Base-by-base conservation (phyloP, 2,113 vertebrate species). In the Oxyruncus cristatus region DNA sequence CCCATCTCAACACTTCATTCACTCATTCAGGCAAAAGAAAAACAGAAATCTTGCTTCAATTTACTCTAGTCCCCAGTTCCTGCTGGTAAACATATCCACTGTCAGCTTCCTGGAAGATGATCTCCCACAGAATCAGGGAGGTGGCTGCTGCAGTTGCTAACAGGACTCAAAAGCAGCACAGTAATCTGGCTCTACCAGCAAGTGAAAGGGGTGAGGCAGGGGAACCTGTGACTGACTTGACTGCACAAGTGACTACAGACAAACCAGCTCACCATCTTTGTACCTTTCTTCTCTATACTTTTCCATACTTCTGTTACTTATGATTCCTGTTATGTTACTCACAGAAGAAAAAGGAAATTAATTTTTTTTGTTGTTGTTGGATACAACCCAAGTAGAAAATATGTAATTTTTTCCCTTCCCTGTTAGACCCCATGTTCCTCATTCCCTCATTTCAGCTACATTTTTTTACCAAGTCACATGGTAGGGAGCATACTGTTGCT, bases 91-190 rank as follows among this genome's bases (percentile, higher is more conserved):
- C 41, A 65, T 33, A 80, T 77, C 65, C 87, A 49, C 73, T 72
- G 66, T 71, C 74, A 95, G 78, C 62, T 87, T 72, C 91, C 78
- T 70, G 78, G 80, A 74, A 75, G 52, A 77, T 59, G 37, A 96
- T 92, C 86, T 89, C n/a, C 83, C 80, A 87, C 7, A 55, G 49
- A 58, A 92, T 91, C 65, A 75, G 74, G 91, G 94, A 94, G 70
- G 78, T 41, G 81, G 61, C 53, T 59, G 85, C 76, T 61, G 66
- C 50, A 74, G 77, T 49, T 73, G 50, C 71, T 82, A 85, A 63
- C 39, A 59, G 32, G 67, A 3, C 30, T 82, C 27, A 32, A 26
- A n/a, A 65, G 47, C 1, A 44, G 33, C 56, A 56, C 13, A 71
- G 55, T 32, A 78, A 87, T 87, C 33, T 63, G 58, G n/a, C 62